Percentiles rank a stretch among this genome's conserved stretches.
Evolutionary conservation across 2,888 invertebrate species (phyloP).

Genomic region (Hirtodrosophila cameraria): DNA sequence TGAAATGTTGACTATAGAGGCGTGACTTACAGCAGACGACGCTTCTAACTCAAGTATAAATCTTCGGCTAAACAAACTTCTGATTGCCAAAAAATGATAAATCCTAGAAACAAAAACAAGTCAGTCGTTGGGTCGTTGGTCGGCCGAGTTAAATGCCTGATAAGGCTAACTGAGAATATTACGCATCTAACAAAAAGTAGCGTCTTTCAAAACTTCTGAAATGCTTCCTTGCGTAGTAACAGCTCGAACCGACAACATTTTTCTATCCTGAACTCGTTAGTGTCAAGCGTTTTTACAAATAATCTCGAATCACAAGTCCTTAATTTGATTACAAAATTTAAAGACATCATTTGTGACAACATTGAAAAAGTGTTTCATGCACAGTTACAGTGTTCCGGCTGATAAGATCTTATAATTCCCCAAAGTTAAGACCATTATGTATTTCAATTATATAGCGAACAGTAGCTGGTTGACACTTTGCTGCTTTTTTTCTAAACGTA

Average conservation of each 20-base stretch:
- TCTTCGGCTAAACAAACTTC: constrained; percentile 41
- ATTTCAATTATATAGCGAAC: constrained; percentile 14
- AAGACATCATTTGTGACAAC: too few relatives aligned
- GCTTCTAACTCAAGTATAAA: constrained; percentile 51
- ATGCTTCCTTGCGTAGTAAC: neutral
- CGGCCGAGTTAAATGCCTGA: constrained; percentile 70
- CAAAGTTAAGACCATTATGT: neutral
- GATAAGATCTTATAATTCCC: neutral
- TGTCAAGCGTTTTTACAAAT: too few relatives aligned
- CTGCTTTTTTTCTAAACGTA: constrained; percentile 3
- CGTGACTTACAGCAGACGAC: constrained; percentile 66
- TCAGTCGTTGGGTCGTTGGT: constrained; percentile 13
- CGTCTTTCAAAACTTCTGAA: neutral
- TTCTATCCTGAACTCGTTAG: too few relatives aligned
- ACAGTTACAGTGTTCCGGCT: neutral
- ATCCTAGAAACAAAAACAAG: constrained; percentile 36
- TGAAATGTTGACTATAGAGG: constrained; percentile 41
- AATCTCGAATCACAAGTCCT: too few relatives aligned
- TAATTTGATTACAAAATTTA: too few relatives aligned
- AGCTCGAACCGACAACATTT: too few relatives aligned
- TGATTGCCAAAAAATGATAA: constrained; percentile 28
- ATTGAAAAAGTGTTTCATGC: neutral
- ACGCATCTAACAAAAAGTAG: constrained; percentile 36
- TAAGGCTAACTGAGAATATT: constrained; percentile 40
- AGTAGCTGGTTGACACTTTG: constrained; percentile 18